These are phyloP conservation scores for Procambarus clarkii DNA, from an alignment of 1,140 invertebrate genomes.

Conservation along the genomic window DNA sequence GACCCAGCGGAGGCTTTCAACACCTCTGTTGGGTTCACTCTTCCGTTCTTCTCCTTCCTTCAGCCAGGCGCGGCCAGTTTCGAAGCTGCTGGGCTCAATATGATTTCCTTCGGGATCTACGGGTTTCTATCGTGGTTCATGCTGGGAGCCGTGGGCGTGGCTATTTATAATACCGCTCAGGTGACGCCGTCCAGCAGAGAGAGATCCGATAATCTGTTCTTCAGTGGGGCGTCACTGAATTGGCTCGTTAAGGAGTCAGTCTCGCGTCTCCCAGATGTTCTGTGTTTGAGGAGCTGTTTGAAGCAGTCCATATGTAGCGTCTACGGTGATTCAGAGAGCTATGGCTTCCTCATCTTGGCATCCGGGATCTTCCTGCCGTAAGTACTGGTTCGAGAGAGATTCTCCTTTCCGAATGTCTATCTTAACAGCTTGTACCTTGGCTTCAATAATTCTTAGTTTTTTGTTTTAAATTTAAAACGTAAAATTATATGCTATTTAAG, in stretches of 20 bases:
- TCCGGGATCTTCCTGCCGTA: too few relatives aligned
- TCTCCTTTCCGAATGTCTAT: too few relatives aligned
- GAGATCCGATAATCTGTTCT: neutral
- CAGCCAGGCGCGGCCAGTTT: constrained; percentile 71
- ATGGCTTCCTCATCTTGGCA: too few relatives aligned
- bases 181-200: constrained; percentile 23
- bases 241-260: constrained; percentile 46
- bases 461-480: too few relatives aligned
- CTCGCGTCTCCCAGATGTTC: neutral
- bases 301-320: too few relatives aligned
- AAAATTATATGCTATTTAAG: too few relatives aligned
- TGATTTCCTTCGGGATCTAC: constrained; percentile 58
- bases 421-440: too few relatives aligned
- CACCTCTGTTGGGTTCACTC: constrained; percentile 74
- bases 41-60: constrained; percentile 74
- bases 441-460: too few relatives aligned
- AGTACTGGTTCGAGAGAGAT: too few relatives aligned
- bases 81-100: constrained; percentile 59
- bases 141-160: constrained; percentile 62
- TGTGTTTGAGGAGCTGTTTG: too few relatives aligned
- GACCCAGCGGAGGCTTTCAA: constrained; percentile 73
- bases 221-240: constrained; percentile 31
- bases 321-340: too few relatives aligned
- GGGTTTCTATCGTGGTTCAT: constrained; percentile 68
- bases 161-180: constrained; percentile 70